These are phyloP conservation scores for Fabriciana adippe DNA, from an alignment of 2,888 invertebrate genomes.

Conservation along the genomic window DNA sequence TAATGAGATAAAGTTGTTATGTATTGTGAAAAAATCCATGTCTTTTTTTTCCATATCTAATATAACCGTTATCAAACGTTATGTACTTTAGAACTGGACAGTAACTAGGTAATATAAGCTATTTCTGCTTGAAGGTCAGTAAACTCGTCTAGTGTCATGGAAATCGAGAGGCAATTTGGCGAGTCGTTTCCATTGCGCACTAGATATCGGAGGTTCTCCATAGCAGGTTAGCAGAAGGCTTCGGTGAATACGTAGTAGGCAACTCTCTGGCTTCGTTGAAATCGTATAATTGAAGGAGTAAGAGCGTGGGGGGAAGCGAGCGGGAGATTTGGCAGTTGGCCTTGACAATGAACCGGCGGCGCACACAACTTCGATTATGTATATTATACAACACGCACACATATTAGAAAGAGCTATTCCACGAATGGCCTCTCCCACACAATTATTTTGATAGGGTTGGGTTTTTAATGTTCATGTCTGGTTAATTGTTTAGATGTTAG, in stretches of 20 bases:
- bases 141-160: slow-evolving; percentile 39
- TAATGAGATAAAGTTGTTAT: no score
- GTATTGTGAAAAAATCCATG: no score
- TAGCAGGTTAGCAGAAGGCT: slow-evolving; percentile 44
- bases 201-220: slow-evolving; percentile 57
- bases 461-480: slow-evolving; percentile 11
- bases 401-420: slow-evolving; percentile 61
- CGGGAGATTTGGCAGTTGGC: slow-evolving; percentile 81
- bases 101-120: no score
- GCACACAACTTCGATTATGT: slow-evolving; percentile 59
- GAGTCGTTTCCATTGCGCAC: slow-evolving; percentile 39
- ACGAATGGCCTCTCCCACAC: slow-evolving; percentile 76
- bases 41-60: no score
- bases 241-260: slow-evolving; percentile 53
- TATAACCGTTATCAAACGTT: no score
- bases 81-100: no score
- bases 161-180: slow-evolving; percentile 43
- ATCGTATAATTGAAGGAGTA: slow-evolving; percentile 68
- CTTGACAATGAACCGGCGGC: slow-evolving; percentile 81
- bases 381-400: slow-evolving; percentile 63
- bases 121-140: no score
- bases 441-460: slow-evolving; percentile 54
- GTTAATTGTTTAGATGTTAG: background rate
- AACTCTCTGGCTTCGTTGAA: slow-evolving; percentile 61
- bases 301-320: slow-evolving; percentile 53